These are phyloP conservation scores for Ophion slaviceki DNA, from an alignment of 2,888 invertebrate genomes.

Conservation along the genomic window DNA sequence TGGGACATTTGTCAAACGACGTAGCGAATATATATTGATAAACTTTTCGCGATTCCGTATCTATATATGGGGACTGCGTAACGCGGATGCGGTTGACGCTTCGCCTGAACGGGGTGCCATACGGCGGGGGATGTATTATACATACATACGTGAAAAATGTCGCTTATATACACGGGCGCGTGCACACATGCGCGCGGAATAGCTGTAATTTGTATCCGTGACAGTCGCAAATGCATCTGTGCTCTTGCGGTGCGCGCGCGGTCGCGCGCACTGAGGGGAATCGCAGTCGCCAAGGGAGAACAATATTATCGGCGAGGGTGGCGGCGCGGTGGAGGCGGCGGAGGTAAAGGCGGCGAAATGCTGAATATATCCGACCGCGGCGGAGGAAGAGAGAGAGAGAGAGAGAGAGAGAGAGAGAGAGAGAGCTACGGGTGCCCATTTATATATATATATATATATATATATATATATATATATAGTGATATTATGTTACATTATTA, in stretches of 20 bases:
- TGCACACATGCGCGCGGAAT: constrained; percentile 11
- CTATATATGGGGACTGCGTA: too few species aligned
- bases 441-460: background rate
- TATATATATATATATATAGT: too few species aligned
- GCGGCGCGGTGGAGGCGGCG: background rate
- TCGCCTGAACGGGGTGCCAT: too few species aligned
- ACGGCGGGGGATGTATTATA: too few species aligned
- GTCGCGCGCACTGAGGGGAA: constrained; percentile 31
- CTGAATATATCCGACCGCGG: constrained; percentile 38
- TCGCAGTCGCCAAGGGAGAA: constrained; percentile 50
- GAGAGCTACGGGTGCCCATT: background rate
- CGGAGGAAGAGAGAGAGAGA: background rate
- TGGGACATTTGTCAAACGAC: too few species aligned
- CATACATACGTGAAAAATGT: constrained; percentile 7
- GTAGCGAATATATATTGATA: too few species aligned
- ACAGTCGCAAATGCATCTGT: constrained; percentile 38
- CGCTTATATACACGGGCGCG: background rate
- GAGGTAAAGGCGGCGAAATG: constrained; percentile 53
- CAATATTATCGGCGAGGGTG: constrained; percentile 47
- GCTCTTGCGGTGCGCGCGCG: constrained; percentile 5
- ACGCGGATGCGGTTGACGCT: too few species aligned
- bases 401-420: too few species aligned
- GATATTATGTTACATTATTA: too few species aligned
- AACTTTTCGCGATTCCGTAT: too few species aligned
- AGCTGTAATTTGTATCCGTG: constrained; percentile 31